Base-by-base conservation (phyloP, 2,888 invertebrate genomes). In the Myopa tessellatipennis region DNA sequence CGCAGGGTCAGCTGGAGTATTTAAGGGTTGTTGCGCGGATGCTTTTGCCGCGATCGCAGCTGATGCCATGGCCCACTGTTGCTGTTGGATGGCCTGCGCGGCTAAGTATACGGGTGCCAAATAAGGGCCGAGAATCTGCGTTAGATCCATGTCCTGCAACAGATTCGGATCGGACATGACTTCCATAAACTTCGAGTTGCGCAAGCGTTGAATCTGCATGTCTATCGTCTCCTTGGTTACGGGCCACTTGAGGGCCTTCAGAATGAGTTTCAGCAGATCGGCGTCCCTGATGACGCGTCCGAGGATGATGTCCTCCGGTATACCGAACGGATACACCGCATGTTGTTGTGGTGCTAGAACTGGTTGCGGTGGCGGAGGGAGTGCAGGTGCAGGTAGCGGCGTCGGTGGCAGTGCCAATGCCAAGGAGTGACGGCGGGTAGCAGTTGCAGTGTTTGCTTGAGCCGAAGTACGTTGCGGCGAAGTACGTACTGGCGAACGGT, bases 191-290 rank as follows among this genome's bases (percentile, higher is more conserved):
- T 86, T 87, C 0, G 89, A 86, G 73, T 84, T 85, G 52, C 87
- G 88, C 14, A 89, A 80, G 4, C 85, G 84, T 26, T 85, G 79
- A 79, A 89, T 85, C 83, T 89, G 89, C 72, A 84, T 79, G 3
- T 86, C 85, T 71, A 88, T 82, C 52, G 87, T 88, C 16, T 82
- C 84, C 40, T 82, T 81, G 45, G 83, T 86, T 26, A 85, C 84
- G 6, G 88, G 87, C 89, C 89, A 89, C 81, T 89, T 88, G 0
- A 89, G 81, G 0, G 89, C 89, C 79, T 88, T 89, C 4, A 89
- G 80, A 76, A 89, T 89, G n/a, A 89, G 83, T 74, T 85, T 87
- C 12, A 89, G 77, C n/a, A 89, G 82, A 77, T 89, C 89, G 10
- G 85, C 83, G 83, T 89, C 89, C 63, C 87, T 86, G 40, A 89